Percentiles rank a stretch among this genome's conserved stretches.
These are phyloP conservation scores for Lampris megalopsis DNA, from an alignment of 2,113 vertebrate species.

Conservation along the genomic window DNA sequence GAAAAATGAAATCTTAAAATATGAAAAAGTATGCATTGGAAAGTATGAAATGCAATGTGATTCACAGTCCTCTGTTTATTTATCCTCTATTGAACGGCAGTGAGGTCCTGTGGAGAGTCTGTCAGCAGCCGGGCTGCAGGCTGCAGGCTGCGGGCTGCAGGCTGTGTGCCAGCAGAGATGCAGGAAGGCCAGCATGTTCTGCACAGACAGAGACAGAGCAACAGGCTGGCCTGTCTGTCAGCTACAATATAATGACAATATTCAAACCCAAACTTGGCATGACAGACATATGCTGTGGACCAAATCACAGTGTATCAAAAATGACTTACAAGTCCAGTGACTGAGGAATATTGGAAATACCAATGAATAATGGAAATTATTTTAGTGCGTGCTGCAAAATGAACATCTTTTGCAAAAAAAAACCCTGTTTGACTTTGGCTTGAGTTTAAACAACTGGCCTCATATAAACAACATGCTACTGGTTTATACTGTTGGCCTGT, in stretches of 20 bases:
- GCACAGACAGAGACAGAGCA: conserved; percentile 52
- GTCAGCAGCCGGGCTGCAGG: conserved; percentile 50
- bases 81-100: conserved; percentile 21
- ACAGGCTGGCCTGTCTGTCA: conserved; percentile 53
- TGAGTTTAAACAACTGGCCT: conserved; percentile 21
- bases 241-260: conserved; percentile 15
- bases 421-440: conserved; percentile 26
- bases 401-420: not conserved
- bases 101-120: conserved; percentile 8
- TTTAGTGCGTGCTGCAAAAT: no score
- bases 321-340: not conserved
- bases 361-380: not conserved
- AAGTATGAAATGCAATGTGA: no score
- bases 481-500: conserved; percentile 41
- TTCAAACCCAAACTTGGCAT: conserved; percentile 18
- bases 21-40: no score
- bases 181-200: conserved; percentile 66
- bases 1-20: no score
- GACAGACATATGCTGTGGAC: not conserved
- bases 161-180: conserved; percentile 64
- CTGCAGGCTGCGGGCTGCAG: not conserved
- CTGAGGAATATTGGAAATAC: not conserved
- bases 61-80: conserved; percentile 6
- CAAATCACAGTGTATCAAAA: not conserved
- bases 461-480: conserved; percentile 2